A percentile compares a stretch with the other conserved stretches of the same genome.
phyloP scores from a whole-genome alignment of 2,113 vertebrate species.

The Cryptomyrus ogoouensis region DNA sequence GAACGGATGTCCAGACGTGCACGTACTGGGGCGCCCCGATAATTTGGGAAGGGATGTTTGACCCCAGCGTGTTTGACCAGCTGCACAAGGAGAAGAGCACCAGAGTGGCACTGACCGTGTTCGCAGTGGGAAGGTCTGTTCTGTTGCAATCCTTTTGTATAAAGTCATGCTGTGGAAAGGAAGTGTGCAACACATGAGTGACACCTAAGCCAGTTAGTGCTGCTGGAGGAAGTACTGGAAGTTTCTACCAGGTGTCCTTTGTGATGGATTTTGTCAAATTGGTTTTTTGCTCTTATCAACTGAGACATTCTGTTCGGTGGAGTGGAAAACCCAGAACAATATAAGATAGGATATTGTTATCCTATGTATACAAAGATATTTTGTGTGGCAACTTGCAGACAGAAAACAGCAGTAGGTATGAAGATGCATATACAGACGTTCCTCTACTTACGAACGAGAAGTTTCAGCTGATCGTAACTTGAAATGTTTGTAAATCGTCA shows the following conservation, averaged over 20 bases:
- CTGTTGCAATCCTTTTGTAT: background rate
- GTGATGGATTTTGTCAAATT: background rate
- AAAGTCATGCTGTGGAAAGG: background rate
- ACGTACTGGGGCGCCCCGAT: constrained; percentile 66
- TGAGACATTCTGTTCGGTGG: background rate
- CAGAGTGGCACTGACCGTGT: constrained; percentile 65
- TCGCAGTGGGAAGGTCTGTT: constrained; percentile 68
- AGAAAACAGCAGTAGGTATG: background rate
- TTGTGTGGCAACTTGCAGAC: background rate
- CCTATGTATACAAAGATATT: background rate
- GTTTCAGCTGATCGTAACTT: no score
- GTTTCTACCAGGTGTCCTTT: background rate
- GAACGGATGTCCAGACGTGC: constrained; percentile 60
- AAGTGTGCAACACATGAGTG: background rate
- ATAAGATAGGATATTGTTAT: background rate
- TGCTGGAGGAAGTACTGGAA: background rate
- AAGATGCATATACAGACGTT: background rate
- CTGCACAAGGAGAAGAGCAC: constrained; percentile 43
- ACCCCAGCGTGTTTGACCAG: constrained; percentile 45
- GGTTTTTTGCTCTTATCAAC: background rate
- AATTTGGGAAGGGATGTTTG: constrained; percentile 67
- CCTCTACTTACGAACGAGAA: no score
- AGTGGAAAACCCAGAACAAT: background rate
- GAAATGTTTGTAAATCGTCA: no score
- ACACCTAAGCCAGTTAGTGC: background rate